Percentiles rank a stretch among this genome's conserved stretches.
phyloP scores from a whole-genome alignment of 2,888 invertebrate genomes.

The Trichacis sp. region DNA sequence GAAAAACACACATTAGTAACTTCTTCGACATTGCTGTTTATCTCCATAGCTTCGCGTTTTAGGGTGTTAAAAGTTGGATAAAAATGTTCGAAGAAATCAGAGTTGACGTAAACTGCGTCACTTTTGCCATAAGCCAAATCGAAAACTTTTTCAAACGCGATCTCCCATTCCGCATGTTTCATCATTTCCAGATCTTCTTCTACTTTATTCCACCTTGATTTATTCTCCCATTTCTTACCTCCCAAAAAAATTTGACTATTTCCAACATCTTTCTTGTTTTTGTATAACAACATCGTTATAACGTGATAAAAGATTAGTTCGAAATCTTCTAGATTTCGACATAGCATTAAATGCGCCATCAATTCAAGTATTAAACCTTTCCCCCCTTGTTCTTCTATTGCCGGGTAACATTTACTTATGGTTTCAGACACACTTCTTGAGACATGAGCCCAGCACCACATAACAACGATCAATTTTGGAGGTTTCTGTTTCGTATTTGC shows the following conservation, averaged over 20 bases:
- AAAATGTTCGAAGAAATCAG: slow-evolving; percentile 26
- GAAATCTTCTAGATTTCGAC: background rate
- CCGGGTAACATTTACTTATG: background rate
- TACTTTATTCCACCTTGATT: too few relatives aligned
- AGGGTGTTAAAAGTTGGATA: background rate
- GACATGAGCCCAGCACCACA: background rate
- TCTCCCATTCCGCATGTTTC: slow-evolving; percentile 10
- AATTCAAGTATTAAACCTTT: background rate
- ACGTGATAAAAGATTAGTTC: background rate
- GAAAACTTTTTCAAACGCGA: background rate
- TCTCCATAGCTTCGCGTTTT: background rate
- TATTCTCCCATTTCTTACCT: too few relatives aligned
- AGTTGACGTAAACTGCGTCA: slow-evolving; percentile 19
- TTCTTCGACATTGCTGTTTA: background rate
- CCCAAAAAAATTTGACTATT: too few relatives aligned
- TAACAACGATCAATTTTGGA: background rate
- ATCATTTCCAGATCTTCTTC: slow-evolving; percentile 11
- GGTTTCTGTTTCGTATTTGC: background rate
- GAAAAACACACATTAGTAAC: slow-evolving; percentile 21
- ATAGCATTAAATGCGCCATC: background rate
- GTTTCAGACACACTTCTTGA: background rate
- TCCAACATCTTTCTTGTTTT: too few relatives aligned
- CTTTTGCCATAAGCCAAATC: background rate
- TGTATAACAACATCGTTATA: background rate
- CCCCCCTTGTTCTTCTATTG: background rate